A percentile compares a stretch with the other conserved stretches of the same genome.
phyloP scores from a whole-genome alignment of 2,113 vertebrate species.

The Scortum barcoo region DNA sequence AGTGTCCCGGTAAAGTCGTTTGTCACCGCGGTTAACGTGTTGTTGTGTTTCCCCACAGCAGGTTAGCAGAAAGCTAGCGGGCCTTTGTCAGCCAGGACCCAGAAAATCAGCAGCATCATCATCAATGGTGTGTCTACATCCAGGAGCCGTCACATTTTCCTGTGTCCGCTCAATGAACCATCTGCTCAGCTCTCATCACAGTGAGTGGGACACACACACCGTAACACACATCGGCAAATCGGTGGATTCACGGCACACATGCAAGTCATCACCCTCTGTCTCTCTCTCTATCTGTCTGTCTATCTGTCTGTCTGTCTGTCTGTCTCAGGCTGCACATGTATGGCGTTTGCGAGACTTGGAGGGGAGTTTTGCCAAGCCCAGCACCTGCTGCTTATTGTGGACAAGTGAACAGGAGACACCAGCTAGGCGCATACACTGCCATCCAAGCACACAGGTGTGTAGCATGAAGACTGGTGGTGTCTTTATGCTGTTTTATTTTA shows the following conservation, averaged over 20 bases:
- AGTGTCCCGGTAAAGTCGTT: no score
- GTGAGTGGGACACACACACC: constrained; percentile 75
- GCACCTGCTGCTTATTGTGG: constrained; percentile 94
- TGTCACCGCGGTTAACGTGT: no score
- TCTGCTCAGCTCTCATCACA: constrained; percentile 73
- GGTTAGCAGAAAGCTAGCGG: constrained; percentile 72
- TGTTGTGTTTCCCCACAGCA: constrained; percentile 25
- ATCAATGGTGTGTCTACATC: constrained; percentile 87
- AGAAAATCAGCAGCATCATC: constrained; percentile 70
- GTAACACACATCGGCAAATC: no score
- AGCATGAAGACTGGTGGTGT: neutral
- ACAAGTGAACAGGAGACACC: constrained; percentile 91
- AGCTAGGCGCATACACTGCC: constrained; percentile 66
- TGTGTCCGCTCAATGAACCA: constrained; percentile 80
- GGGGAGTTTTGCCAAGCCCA: constrained; percentile 99
- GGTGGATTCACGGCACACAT: neutral
- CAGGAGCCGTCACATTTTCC: constrained; percentile 78
- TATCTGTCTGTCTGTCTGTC: no score
- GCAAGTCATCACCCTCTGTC: constrained; percentile 22
- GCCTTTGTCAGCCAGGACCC: constrained; percentile 72
- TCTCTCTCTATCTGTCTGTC: no score
- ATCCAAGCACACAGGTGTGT: constrained; percentile 57
- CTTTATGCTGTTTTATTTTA: no score
- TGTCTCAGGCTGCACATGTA: constrained; percentile 93
- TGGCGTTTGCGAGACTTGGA: constrained; percentile 97